Evolutionary conservation across 2,113 vertebrate genomes (phyloP).

Genomic region (Solenodon paradoxus): DNA sequence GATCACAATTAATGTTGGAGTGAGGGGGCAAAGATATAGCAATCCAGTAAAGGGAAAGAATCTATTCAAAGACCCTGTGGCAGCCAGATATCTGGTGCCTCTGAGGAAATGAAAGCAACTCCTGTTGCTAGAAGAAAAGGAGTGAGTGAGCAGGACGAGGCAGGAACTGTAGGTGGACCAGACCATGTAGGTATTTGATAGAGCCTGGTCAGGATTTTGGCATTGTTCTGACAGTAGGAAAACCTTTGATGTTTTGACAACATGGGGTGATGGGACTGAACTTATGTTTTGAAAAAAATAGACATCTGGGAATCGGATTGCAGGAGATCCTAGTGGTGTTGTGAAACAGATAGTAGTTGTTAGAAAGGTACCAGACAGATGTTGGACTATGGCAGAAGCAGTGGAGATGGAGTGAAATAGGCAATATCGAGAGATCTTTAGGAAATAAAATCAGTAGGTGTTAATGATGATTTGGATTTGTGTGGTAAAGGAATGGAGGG

Average conservation of each 20-base stretch:
- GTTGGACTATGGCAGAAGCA: not conserved
- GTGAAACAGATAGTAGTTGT: not conserved
- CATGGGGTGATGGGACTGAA: not conserved
- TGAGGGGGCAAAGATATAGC: not conserved
- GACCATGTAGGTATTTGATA: not conserved
- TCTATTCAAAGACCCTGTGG: not conserved
- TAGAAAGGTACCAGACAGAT: not conserved
- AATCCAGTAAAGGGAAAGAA: not conserved
- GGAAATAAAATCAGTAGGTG: not conserved
- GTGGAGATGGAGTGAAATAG: not conserved
- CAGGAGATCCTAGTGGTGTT: not conserved
- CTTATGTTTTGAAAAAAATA: not conserved
- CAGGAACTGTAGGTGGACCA: not conserved
- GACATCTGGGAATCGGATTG: not conserved
- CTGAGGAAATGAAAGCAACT: not conserved
- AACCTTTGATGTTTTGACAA: not conserved
- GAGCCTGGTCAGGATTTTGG: not conserved
- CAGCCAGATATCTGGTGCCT: not conserved
- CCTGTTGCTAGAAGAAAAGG: not conserved
- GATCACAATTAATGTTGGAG: not conserved
- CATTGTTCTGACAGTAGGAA: not conserved
- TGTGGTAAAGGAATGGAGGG: not conserved
- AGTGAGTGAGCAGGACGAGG: not conserved
- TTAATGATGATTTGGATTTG: not conserved
- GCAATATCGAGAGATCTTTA: not conserved